A percentile compares a stretch with the other conserved stretches of the same genome.
These are phyloP conservation scores for Parauchenoglanis ngamensis DNA, from an alignment of 2,797 vertebrate genomes.

Conservation along the genomic window DNA sequence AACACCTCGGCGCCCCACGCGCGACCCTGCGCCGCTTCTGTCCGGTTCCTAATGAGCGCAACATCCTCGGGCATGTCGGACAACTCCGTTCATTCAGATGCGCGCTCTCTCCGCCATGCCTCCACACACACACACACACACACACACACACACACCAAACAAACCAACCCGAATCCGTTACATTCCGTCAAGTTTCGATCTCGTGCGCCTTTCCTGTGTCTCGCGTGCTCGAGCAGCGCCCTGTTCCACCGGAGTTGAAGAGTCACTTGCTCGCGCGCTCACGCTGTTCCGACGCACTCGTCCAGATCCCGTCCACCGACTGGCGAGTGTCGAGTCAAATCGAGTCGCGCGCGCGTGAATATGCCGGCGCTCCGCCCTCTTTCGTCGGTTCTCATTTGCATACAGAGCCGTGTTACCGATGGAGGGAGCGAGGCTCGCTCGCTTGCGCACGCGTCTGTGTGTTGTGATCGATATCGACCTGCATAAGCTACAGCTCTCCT, in stretches of 20 bases:
- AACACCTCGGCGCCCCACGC: constrained; percentile 27
- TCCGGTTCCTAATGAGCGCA: constrained; percentile 70
- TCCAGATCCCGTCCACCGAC: neutral
- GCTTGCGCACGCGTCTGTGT: neutral
- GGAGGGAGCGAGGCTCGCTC: neutral
- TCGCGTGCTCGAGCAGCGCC: neutral
- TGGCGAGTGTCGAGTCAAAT: neutral
- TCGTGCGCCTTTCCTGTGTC: neutral
- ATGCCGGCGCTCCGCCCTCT: neutral
- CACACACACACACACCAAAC: neutral
- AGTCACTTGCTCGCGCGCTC: neutral
- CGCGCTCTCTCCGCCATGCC: constrained; percentile 44
- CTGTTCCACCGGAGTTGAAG: neutral
- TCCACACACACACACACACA: constrained; percentile 2
- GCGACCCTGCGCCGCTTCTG: constrained; percentile 58
- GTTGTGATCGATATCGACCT: neutral
- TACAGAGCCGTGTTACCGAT: neutral
- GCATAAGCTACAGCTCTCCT: neutral
- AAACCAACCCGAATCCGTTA: neutral
- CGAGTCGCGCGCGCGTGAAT: neutral
- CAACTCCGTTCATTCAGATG: constrained; percentile 40
- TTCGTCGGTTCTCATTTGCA: neutral
- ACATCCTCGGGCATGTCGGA: constrained; percentile 76
- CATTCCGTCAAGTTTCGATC: neutral
- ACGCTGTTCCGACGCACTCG: neutral